Base-by-base conservation (phyloP, 2,888 invertebrate genomes). In the Melieria crassipennis region DNA sequence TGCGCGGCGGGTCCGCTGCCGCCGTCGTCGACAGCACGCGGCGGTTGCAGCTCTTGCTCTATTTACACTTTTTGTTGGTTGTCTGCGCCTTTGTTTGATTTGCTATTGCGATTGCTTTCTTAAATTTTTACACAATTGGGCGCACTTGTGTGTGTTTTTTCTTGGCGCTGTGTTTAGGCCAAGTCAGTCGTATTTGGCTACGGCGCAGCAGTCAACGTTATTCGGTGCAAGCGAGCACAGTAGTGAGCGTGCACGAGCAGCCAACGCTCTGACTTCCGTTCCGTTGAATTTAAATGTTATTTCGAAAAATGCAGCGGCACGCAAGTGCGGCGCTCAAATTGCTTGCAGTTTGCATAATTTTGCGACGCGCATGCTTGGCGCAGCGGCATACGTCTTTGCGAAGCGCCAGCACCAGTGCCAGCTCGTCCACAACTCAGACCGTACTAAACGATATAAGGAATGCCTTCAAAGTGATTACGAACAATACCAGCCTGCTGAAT, bases 401-500 rank as follows among this genome's bases (percentile, higher is more conserved):
- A 52, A n/a, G 10, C 11, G 13, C 13, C 16, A 58, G 16, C 16
- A 16, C 9, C 5, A 58, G 30, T 50, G n/a, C 5, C 16, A 52
- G 11, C 42, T 62, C 63, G 46, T 57, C 69, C n/a, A 72, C 66
- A 52, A 73, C 74, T n/a, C 47, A 74, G 60, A 68, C 67, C 0
- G 78, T 82, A 52, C 73, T 77, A 45, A 75, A 75, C 42, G 85
- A 85, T 65, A 81, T 85, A 60, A 77, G 77, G 69, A 80, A 77
- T 7, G 85, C 85, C 56, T 83, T 85, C 76, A 76, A 75, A 65
- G 77, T 75, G n/a, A 77, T 85, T 11, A 81, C 79, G 70, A 84
- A 82, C 65, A 78, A 84, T 69, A 79, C 79, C 16, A 71, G 73
- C 3, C 67, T 80, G 46, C 68, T 82, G 16, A 75, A 80, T 30